Base-by-base conservation (phyloP, 2,797 vertebrate genomes). In the Myotis findleyi region DNA sequence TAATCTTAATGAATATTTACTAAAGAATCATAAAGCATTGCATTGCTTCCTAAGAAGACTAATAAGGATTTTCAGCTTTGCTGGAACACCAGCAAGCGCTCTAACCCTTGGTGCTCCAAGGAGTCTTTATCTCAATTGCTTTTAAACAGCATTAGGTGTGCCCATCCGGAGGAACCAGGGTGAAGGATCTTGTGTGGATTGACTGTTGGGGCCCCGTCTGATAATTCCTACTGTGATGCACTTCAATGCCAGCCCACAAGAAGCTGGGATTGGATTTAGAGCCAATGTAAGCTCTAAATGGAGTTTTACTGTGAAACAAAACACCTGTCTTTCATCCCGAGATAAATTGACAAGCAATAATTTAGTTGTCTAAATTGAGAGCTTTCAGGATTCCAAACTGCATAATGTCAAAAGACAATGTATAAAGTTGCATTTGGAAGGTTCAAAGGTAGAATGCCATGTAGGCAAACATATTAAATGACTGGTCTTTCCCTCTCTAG, bases 311-410 rank as follows among this genome's bases (percentile, higher is more conserved):
- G 94, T 98, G 98, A 98, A 98, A 98, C 97, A 98, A 98, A 98
- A 98, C 98, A 98, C 97, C 98, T 98, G 98, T 98, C 98, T 98
- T 97, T 98, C 98, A 98, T 98, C 93, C 95, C 96, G 98, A 98
- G 94, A 95, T 97, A 98, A 98, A 98, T 97, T 98, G 98, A 98
- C 98, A 98, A 98, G 98, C 97, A 98, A 98, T 98, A 98, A 98
- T 98, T 98, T 98, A 98, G 98, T 98, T 98, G 98, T 98, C 98
- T 98, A 98, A 98, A 98, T 97, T 97, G 97, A 97, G 97, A 98
- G 98, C 98, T 98, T 98, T 98, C 98, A 98, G 96, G 97, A 98
- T 98, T 98, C 98, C 97, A 98, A 97, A 97, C 97, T 98, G 90
- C 97, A 97, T 98, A 97, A 98, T 98, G 98, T 98, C 98, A 98